Conservation (phyloP, 2,888 invertebrate species). For the Leptothorax acervorum region DNA sequence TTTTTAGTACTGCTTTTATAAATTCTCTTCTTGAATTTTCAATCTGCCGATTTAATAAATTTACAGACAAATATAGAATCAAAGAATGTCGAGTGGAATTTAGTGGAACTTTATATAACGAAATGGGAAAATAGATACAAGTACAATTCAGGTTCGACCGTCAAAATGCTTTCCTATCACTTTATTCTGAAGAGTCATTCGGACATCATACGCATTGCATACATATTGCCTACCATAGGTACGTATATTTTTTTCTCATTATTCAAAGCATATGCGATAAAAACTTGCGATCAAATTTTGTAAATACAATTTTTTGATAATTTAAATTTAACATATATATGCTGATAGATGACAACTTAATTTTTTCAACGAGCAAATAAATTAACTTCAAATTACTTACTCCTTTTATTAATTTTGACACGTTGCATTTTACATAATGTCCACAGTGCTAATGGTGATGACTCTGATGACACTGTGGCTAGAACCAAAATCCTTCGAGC, state of each 20-base stretch:
- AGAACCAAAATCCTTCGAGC: slow-evolving; percentile 87
- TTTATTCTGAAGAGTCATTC: slow-evolving; percentile 87
- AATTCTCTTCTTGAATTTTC: neutral
- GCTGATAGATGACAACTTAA: neutral
- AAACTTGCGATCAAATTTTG: neutral
- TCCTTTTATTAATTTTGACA: neutral
- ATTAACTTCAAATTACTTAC: neutral
- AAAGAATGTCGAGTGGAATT: slow-evolving; percentile 87
- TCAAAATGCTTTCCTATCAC: slow-evolving; percentile 87
- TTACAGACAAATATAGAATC: neutral
- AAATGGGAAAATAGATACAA: slow-evolving; percentile 86
- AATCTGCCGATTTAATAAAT: slow-evolving; percentile 2
- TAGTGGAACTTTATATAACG: slow-evolving; percentile 84
- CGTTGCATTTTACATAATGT: slow-evolving; percentile 4
- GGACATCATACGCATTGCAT: slow-evolving; percentile 86
- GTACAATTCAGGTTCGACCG: slow-evolving; percentile 87
- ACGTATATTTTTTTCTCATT: slow-evolving; percentile 33
- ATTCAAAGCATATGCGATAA: neutral
- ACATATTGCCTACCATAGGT: slow-evolving; percentile 86
- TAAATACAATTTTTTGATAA: neutral
- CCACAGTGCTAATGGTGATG: slow-evolving; percentile 87
- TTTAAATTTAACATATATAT: neutral
- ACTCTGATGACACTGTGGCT: slow-evolving; percentile 88
- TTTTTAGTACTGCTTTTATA: neutral
- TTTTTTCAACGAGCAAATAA: neutral